Base-by-base conservation (phyloP, 2,113 vertebrate species). In the Rhegmatorhina hoffmannsi region DNA sequence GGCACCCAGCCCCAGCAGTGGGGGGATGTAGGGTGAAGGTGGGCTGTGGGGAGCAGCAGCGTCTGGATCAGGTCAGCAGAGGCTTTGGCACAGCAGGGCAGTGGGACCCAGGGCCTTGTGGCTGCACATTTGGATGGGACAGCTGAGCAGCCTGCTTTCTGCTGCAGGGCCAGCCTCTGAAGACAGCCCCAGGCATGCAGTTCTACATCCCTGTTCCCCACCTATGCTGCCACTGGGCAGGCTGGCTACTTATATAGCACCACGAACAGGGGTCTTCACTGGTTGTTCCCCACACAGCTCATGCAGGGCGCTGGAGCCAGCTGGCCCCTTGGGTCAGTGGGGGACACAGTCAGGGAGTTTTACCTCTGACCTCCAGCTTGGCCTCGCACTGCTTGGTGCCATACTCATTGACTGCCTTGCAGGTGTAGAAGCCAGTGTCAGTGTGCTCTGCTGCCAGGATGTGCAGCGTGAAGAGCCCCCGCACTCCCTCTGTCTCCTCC, bases 341-440 rank as follows among this genome's bases (percentile, higher is more conserved):
- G 20, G 25, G 25, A 62, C 3, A 4, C 10, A 3, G 17, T 46
- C 8, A 0, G 55, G 44, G 50, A 80, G 43, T 85, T 98, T 96
- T 98, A 99, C 99, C 99, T 99, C 98, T 98, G 81, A 99, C 99
- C 82, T 99, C 98, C 96, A 99, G 98, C 90, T 97, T 99, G 90
- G 98, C 98, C 91, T 99, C 99, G 4, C 99, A 99, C 94, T 99
- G 99, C 97, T 99, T 98, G 23, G 98, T 99, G 66, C 99, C 99
- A 7, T 99, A 99, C 92, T 99, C 99, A 1, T 99, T 99, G 87
- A 99, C 99, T 1, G 99, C 99, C 97, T 99, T 99, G 97, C 99
- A 99, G 77, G 98, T 99, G 96, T 99, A 99, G 96, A 99, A 97
- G 80, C 99, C 99, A 0, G 98, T 97, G 26, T 99, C 99, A 0